Base-by-base conservation (phyloP, 1,140 invertebrate genomes). In the Caenorhabditis tropicalis region DNA sequence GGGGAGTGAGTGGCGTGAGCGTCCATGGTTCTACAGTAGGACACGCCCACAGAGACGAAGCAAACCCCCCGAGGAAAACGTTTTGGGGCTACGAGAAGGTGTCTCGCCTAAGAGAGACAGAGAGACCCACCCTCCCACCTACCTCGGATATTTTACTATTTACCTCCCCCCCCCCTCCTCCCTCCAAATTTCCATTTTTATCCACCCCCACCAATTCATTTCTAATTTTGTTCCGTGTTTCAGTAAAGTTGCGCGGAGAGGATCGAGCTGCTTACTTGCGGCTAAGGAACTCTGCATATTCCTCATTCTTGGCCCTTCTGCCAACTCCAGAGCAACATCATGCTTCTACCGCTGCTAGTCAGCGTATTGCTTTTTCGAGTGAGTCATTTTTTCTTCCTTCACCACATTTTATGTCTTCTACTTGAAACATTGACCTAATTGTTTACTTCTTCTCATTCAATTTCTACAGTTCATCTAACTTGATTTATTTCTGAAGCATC, bases 281-380 rank as follows among this genome's bases (percentile, higher is more conserved):
- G 46, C 79, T 51, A 3, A 10, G 33, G 9, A 74, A 33, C 21
- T 74, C 36, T 74, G 65, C 33, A 74, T 74, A 74, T 74, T 74
- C n/a, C 65, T 74, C 65, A 74, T 74, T 74, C 65, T 74, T 74
- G 65, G 65, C 65, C 65, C 74, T 79, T 46, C 74, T 79, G 39
- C 74, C 51, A 53, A 51, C 79, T 81, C 79, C 79, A 81, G 29
- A 81, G 24, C 51, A 56, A 51, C 79, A 81, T 31, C 29, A 81
- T 81, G 46, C 79, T 81, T 81, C 79, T 81, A 81, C 79, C 51
- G 48, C 79, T 81, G 46, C 79, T 81, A 53, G 29, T 81, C 46
- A 53, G 46, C 48, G 51, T 36, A n/a, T 29, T 56, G 31, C 79
- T 56, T 56, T 81, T 81, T 81, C 79, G 51, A 53, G 46, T 81